Conservation (phyloP, 35 echinoderm and acorn worm genomes). For the Ophiothrix spiculata region DNA sequence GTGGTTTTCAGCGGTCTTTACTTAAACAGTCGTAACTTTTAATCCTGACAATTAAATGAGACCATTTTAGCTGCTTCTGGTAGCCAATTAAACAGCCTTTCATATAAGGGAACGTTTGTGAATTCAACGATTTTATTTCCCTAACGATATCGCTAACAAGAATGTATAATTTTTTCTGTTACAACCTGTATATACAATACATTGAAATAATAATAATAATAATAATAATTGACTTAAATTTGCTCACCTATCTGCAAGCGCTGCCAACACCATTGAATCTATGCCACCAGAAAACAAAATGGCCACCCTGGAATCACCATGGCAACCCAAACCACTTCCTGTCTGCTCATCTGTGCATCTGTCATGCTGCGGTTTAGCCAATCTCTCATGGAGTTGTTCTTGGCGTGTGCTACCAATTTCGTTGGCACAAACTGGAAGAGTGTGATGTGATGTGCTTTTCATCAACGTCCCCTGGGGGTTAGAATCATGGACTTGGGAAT, state of each 20-base stretch:
- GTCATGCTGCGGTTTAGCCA: neutral
- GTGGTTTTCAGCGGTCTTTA: too few species aligned
- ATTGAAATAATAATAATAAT: too few species aligned
- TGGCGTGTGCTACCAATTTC: neutral
- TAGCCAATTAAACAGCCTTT: too few species aligned
- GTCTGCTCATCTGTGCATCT: neutral
- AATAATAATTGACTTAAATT: neutral
- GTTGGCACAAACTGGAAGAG: neutral
- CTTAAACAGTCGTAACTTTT: too few species aligned
- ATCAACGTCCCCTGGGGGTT: neutral
- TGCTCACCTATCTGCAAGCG: conserved; percentile 84
- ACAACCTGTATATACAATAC: too few species aligned
- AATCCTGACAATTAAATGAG: too few species aligned
- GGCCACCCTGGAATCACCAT: conserved; percentile 49
- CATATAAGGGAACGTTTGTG: too few species aligned
- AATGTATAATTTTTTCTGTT: too few species aligned
- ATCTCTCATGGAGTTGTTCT: neutral
- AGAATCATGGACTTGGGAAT: neutral
- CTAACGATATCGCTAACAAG: too few species aligned
- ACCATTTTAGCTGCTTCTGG: too few species aligned
- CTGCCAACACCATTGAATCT: conserved; percentile 92
- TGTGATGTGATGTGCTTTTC: neutral
- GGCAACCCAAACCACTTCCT: neutral
- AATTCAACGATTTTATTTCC: too few species aligned
- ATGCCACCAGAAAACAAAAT: conserved; percentile 95